These are phyloP conservation scores for Drosophila helvetica DNA, from an alignment of 2,888 invertebrate species.

Conservation along the genomic window DNA sequence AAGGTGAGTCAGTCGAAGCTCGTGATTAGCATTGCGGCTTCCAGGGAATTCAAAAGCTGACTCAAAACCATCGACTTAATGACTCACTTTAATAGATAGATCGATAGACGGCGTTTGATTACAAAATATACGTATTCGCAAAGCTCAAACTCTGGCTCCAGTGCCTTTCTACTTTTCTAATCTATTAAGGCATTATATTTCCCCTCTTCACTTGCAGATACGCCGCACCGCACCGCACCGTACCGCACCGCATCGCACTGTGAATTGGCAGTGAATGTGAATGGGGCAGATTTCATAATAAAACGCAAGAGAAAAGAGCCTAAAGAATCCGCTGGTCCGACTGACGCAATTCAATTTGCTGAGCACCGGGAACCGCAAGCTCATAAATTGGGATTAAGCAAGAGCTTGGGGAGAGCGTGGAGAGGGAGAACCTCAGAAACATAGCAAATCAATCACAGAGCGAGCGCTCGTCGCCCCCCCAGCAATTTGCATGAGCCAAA, in stretches of 20 bases:
- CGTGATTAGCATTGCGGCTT: slow-evolving; percentile 62
- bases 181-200: slow-evolving; percentile 11
- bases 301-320: slow-evolving; percentile 53
- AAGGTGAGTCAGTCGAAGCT: slow-evolving; percentile 33
- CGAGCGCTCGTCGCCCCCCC: slow-evolving; percentile 47
- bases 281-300: slow-evolving; percentile 68
- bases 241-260: slow-evolving; percentile 3
- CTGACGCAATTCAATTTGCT: slow-evolving; percentile 79
- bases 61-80: slow-evolving; percentile 55
- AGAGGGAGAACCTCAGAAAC: slow-evolving; percentile 21
- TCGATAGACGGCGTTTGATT: slow-evolving; percentile 55
- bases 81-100: slow-evolving; percentile 58
- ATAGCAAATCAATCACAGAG: slow-evolving; percentile 75
- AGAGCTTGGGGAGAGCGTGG: slow-evolving; percentile 37
- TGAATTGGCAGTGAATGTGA: slow-evolving; percentile 69
- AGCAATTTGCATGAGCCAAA: slow-evolving; percentile 83
- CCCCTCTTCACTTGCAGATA: slow-evolving; percentile 40
- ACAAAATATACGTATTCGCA: slow-evolving; percentile 38
- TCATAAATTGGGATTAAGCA: slow-evolving; percentile 77
- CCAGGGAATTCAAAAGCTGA: slow-evolving; percentile 65
- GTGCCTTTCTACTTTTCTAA: slow-evolving; percentile 49
- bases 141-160: slow-evolving; percentile 23
- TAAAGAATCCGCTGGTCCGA: slow-evolving; percentile 52
- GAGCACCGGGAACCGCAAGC: slow-evolving; percentile 64
- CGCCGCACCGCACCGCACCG: slow-evolving; percentile 27